Conservation (phyloP, 1,140 invertebrate species). For the Drosophila novamexicana region DNA sequence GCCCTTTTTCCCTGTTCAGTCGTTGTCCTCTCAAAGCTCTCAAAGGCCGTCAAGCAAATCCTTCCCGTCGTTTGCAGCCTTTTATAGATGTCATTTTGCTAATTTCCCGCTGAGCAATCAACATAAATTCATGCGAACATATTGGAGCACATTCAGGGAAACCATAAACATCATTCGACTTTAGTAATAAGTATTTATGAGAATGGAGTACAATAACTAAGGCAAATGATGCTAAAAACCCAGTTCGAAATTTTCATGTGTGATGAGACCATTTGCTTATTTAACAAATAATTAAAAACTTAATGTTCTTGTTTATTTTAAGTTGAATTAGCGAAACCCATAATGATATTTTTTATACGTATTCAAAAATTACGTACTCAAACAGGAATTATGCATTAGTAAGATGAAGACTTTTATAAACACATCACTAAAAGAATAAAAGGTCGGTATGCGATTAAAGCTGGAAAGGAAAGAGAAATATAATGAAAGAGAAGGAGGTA, state of each 20-base stretch:
- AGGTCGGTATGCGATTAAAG: no score
- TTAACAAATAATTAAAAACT: no score
- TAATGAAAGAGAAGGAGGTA: no score
- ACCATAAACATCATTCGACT: constrained; percentile 60
- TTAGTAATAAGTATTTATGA: constrained; percentile 25
- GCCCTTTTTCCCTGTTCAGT: background rate
- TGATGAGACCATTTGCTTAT: no score
- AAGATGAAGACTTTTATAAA: no score
- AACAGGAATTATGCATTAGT: no score
- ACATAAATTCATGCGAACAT: constrained; percentile 57
- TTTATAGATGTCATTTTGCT: constrained; percentile 16
- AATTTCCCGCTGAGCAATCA: constrained; percentile 46
- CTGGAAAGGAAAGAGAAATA: no score
- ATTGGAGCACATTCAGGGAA: constrained; percentile 39
- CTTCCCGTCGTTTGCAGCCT: constrained; percentile 20
- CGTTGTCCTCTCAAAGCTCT: background rate
- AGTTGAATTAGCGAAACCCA: no score
- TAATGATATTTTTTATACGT: no score
- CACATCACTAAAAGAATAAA: no score
- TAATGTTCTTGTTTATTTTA: no score
- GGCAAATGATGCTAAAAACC: background rate
- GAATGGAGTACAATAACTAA: constrained; percentile 10
- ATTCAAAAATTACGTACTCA: no score
- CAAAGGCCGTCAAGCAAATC: constrained; percentile 44
- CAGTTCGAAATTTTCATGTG: background rate